Evolutionary conservation across 2,113 vertebrate genomes (phyloP).

Genomic region (Brienomyrus brachyistius): DNA sequence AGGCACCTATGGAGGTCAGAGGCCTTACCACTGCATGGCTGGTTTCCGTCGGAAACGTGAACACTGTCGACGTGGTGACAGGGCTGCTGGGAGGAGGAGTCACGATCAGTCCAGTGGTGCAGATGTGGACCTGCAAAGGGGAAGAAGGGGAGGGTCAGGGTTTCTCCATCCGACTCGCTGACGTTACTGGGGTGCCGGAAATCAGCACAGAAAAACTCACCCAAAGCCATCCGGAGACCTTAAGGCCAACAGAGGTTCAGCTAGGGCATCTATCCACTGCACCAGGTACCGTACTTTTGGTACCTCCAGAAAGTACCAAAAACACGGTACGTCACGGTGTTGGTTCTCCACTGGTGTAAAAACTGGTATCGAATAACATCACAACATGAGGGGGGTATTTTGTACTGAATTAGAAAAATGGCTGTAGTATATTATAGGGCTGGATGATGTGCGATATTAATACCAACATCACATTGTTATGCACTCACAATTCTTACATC

Average conservation of each 20-base stretch:
- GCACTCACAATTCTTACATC: no score
- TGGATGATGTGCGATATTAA: no score
- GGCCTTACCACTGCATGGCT: conserved; percentile 72
- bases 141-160: not conserved
- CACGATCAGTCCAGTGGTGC: conserved; percentile 90
- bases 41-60: conserved; percentile 84
- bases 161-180: not conserved
- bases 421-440: no score
- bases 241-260: not conserved
- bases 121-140: conserved; percentile 82
- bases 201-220: not conserved
- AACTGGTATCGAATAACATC: no score
- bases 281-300: no score
- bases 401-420: no score
- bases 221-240: not conserved
- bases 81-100: conserved; percentile 96
- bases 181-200: not conserved
- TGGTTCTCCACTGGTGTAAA: no score
- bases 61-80: conserved; percentile 83
- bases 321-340: no score
- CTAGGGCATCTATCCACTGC: not conserved
- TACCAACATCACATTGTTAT: no score
- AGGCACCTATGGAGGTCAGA: not conserved
- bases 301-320: no score
- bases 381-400: no score